Conservation (phyloP, 2,797 vertebrate species). For the Triplophysa yarkandensis region DNA sequence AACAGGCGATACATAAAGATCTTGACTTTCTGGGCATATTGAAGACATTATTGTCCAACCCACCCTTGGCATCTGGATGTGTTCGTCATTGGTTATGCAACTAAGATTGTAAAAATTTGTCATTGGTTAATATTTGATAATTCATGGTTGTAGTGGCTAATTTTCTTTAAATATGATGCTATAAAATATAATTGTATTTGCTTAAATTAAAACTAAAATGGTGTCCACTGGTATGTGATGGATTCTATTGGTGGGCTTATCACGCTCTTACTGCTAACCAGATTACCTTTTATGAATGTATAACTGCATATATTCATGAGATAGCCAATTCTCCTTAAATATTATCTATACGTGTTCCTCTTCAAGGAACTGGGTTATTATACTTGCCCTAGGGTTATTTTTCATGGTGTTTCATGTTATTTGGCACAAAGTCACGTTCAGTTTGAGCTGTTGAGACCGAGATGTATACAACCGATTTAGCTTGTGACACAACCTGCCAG, state of each 20-base stretch:
- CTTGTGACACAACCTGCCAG: not conserved
- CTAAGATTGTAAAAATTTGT: not conserved
- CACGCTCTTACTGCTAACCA: not conserved
- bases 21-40: not conserved
- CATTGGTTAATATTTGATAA: too few relatives aligned
- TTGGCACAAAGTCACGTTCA: not conserved
- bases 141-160: too few relatives aligned
- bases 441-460: not conserved
- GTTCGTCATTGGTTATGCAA: not conserved
- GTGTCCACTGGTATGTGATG: too few relatives aligned
- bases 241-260: too few relatives aligned
- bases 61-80: not conserved
- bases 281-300: not conserved
- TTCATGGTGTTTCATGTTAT: not conserved
- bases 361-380: not conserved
- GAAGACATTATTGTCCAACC: not conserved
- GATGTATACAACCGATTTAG: not conserved
- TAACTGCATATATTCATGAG: not conserved
- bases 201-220: too few relatives aligned
- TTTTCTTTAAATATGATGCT: too few relatives aligned
- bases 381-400: not conserved
- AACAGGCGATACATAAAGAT: slow-evolving; percentile 13
- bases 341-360: not conserved
- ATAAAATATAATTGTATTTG: too few relatives aligned
- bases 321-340: not conserved